Evolutionary conservation across 2,888 invertebrate species (phyloP).

Genomic region (Sepiola atlantica): DNA sequence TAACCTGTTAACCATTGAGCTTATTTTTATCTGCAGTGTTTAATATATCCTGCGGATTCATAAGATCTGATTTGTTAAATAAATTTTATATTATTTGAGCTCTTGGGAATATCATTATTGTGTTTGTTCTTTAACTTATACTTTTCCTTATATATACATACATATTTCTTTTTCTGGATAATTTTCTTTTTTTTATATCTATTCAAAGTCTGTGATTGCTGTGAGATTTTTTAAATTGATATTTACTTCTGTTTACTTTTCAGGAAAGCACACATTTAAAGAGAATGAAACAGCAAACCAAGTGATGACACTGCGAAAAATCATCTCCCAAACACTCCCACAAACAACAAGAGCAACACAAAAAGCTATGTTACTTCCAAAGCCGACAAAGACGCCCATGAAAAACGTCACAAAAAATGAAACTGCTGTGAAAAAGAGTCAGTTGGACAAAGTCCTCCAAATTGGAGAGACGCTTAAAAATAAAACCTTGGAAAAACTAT

Average conservation of each 20-base stretch:
- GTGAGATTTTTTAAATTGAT: too few species aligned
- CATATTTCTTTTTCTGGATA: too few species aligned
- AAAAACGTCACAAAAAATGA: slow-evolving; percentile 46
- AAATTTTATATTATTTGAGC: too few species aligned
- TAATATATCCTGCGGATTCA: too few species aligned
- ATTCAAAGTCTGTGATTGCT: too few species aligned
- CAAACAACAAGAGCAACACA: neutral
- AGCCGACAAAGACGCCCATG: neutral
- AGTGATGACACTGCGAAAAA: slow-evolving; percentile 38
- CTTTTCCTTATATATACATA: too few species aligned
- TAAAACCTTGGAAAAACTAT: slow-evolving; percentile 66
- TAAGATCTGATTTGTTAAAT: too few species aligned
- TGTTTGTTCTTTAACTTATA: too few species aligned
- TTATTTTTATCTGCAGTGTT: too few species aligned
- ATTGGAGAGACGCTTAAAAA: slow-evolving; percentile 63
- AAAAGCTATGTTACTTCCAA: neutral
- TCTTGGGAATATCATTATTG: too few species aligned
- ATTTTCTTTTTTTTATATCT: neutral
- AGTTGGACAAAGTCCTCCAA: slow-evolving; percentile 57
- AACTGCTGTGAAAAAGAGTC: slow-evolving; percentile 47
- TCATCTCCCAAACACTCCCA: slow-evolving; percentile 24
- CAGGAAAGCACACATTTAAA: neutral
- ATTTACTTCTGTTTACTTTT: neutral
- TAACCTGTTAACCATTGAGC: too few species aligned
- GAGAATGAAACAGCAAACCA: neutral